A percentile compares a stretch with the other conserved stretches of the same genome.
Conservation (phyloP, 2,888 invertebrate genomes). For the Trypoxylon attenuatum region DNA sequence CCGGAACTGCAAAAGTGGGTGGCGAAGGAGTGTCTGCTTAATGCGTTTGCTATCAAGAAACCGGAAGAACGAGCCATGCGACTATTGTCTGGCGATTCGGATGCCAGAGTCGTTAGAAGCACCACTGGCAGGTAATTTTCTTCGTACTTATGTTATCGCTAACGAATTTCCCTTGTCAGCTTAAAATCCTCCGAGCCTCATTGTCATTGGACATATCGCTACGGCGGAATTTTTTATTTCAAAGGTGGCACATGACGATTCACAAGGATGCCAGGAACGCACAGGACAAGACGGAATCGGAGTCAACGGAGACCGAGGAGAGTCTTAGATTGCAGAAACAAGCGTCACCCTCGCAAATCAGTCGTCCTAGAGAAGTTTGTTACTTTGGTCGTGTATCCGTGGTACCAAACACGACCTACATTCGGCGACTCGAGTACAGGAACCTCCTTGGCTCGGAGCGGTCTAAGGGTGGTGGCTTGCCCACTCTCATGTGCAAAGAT, state of each 20-base stretch:
- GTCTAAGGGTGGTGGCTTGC: slow-evolving; percentile 56
- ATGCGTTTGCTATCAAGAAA: slow-evolving; percentile 75
- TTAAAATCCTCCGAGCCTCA: not conserved
- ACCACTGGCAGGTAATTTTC: slow-evolving; percentile 59
- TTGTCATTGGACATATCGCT: not conserved
- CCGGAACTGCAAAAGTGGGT: slow-evolving; percentile 80
- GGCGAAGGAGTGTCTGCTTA: slow-evolving; percentile 79
- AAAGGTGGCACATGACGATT: slow-evolving; percentile 67
- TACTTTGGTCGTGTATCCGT: slow-evolving; percentile 62
- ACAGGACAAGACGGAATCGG: slow-evolving; percentile 5
- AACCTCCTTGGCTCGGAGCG: slow-evolving; percentile 48
- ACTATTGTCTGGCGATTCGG: slow-evolving; percentile 50
- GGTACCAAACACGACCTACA: slow-evolving; percentile 62
- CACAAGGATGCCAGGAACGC: slow-evolving; percentile 49
- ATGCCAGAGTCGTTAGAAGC: slow-evolving; percentile 53
- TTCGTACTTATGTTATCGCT: not conserved
- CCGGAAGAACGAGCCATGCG: slow-evolving; percentile 53
- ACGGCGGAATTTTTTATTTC: not conserved
- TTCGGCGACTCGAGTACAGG: slow-evolving; percentile 59
- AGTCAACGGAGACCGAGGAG: slow-evolving; percentile 1
- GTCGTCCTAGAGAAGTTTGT: slow-evolving; percentile 39
- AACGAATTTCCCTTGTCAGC: not conserved
- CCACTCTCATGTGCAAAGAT: slow-evolving; percentile 56
- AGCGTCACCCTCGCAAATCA: slow-evolving; percentile 18
- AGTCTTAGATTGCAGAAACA: slow-evolving; percentile 5